These are phyloP conservation scores for Caenorhabditis sp. DNA, from an alignment of 2,888 invertebrate species.

Conservation along the genomic window DNA sequence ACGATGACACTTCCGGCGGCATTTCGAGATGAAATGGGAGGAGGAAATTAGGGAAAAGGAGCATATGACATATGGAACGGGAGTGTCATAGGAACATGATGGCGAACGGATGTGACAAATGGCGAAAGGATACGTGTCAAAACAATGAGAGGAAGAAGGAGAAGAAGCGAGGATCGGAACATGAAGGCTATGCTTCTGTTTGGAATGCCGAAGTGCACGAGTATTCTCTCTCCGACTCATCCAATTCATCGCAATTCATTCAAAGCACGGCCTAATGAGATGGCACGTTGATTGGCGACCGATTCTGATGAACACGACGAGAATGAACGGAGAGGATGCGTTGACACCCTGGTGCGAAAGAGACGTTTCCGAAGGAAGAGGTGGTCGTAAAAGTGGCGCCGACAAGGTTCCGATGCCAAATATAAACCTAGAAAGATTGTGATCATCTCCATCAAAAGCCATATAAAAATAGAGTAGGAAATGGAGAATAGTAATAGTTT, in stretches of 20 bases:
- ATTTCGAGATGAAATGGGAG: background rate
- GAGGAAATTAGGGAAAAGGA: constrained; percentile 1
- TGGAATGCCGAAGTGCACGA: background rate
- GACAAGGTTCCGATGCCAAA: constrained; percentile 19
- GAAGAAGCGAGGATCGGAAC: background rate
- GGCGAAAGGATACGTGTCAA: background rate
- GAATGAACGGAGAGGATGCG: background rate
- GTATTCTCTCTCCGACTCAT: constrained; percentile 3
- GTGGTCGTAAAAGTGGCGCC: constrained; percentile 49
- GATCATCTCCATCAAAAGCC: background rate
- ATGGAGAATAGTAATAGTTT: constrained; percentile 8
- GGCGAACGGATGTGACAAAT: constrained; percentile 39
- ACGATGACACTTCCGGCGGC: constrained; percentile 10
- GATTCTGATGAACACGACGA: background rate
- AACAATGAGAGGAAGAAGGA: constrained; percentile 1
- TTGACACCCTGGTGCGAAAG: constrained; percentile 39
- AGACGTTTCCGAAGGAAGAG: background rate
- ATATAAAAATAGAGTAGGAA: background rate
- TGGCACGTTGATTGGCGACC: constrained; percentile 39
- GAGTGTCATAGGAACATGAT: constrained; percentile 31
- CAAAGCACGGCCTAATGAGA: constrained; percentile 36
- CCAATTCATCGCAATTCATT: constrained; percentile 18
- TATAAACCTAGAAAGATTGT: constrained; percentile 24
- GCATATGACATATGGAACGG: constrained; percentile 25
- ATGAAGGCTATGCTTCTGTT: background rate